A percentile compares a stretch with the other conserved stretches of the same genome.
Evolutionary conservation across 1,140 invertebrate species (phyloP).

Genomic region (roundworm (Caenorhabditis elegans)): WBcel235 BX284606.5:12910001-12910500

Average conservation of each 20-base stretch:
- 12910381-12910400: too few species aligned
- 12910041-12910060: conserved; percentile 24
- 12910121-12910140: conserved; percentile 30
- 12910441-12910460: too few species aligned
- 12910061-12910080: not conserved
- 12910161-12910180: too few species aligned
- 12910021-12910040: conserved; percentile 27
- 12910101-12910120: not conserved
- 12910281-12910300: not conserved
- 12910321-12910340: too few species aligned
- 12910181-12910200: conserved; percentile 4
- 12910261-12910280: not conserved
- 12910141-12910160: not conserved
- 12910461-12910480: too few species aligned
- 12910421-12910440: too few species aligned
- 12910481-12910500: not conserved
- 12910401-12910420: too few species aligned
- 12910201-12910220: conserved; percentile 7
- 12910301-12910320: too few species aligned
- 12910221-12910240: conserved; percentile 29
- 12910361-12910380: too few species aligned
- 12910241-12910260: not conserved
- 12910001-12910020: conserved; percentile 15
- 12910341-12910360: too few species aligned
- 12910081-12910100: not conserved